Conservation (phyloP, 2,888 invertebrate genomes). For the Agriotes lineatus region DNA sequence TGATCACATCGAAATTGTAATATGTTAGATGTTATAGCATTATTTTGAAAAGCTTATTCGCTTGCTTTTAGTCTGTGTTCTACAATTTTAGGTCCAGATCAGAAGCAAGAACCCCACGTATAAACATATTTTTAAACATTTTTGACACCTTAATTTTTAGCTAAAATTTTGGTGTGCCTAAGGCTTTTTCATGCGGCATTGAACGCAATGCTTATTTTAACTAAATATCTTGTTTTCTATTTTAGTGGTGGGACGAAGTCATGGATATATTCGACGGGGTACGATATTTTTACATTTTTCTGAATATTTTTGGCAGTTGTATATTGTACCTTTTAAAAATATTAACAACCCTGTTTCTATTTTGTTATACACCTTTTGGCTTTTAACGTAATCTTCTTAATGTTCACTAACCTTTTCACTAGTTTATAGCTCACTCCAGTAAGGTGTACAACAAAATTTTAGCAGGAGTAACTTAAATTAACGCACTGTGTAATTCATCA, state of each 20-base stretch:
- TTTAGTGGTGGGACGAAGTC: conserved; percentile 97
- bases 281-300: conserved; percentile 70
- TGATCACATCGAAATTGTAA: too few relatives aligned
- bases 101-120: not conserved
- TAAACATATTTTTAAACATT: not conserved
- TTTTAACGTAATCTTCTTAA: too few relatives aligned
- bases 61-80: not conserved
- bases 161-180: not conserved
- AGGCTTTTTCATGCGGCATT: conserved; percentile 4
- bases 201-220: not conserved
- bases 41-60: not conserved
- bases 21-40: too few relatives aligned
- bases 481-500: conserved; percentile 6
- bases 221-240: conserved; percentile 64
- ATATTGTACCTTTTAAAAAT: not conserved
- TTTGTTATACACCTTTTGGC: not conserved
- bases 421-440: too few relatives aligned
- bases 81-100: not conserved
- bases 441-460: conserved; percentile 2
- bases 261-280: conserved; percentile 97
- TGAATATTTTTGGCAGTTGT: conserved; percentile 4
- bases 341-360: conserved; percentile 10
- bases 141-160: not conserved
- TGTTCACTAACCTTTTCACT: too few relatives aligned
- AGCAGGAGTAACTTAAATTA: conserved; percentile 12